Conservation (phyloP, 2,113 vertebrate genomes). For the Labeo rohita region DNA sequence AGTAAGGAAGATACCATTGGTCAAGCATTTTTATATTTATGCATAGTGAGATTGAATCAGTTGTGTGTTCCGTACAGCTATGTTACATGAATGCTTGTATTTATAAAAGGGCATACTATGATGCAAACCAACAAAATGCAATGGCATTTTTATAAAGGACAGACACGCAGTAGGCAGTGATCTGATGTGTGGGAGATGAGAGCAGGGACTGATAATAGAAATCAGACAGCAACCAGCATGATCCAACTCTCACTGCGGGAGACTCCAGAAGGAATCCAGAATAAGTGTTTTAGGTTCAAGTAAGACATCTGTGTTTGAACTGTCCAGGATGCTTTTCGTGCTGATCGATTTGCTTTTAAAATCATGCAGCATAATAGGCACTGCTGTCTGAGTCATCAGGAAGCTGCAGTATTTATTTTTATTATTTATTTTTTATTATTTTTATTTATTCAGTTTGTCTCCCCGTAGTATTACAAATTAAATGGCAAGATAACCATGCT, state of each 20-base stretch:
- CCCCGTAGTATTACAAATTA: not conserved
- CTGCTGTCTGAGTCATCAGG: constrained; percentile 19
- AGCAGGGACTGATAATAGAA: constrained; percentile 22
- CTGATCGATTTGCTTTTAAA: constrained; percentile 50
- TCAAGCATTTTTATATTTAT: not conserved
- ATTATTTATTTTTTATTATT: not conserved
- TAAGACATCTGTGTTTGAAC: not conserved
- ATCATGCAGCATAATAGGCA: constrained; percentile 14
- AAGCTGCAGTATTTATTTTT: not conserved
- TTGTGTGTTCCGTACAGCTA: not conserved
- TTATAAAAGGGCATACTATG: not conserved
- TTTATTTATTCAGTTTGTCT: not conserved
- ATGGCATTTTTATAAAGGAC: not conserved
- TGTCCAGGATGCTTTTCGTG: not conserved
- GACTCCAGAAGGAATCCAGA: not conserved
- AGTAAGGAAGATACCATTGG: not conserved
- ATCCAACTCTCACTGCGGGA: constrained; percentile 5
- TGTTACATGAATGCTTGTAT: not conserved
- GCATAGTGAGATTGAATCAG: no score
- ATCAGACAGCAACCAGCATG: not conserved
- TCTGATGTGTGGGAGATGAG: not conserved
- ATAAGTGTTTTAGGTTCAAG: constrained; percentile 23
- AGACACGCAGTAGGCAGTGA: constrained; percentile 19
- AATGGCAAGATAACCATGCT: not conserved
- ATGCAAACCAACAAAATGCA: constrained; percentile 15